Conservation (phyloP, 2,797 vertebrate species). For the Chromis chromis region DNA sequence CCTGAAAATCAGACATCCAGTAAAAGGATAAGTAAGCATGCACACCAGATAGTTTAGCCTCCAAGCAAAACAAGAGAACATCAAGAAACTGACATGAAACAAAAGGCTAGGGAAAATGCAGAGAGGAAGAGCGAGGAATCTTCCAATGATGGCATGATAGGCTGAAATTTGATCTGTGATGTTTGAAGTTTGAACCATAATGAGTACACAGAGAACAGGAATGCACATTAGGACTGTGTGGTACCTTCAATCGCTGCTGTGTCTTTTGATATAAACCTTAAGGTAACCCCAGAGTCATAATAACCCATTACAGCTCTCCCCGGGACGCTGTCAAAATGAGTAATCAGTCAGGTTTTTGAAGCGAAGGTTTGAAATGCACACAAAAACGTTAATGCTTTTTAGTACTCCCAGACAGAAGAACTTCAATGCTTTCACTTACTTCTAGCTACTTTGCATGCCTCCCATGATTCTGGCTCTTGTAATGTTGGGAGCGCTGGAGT, state of each 20-base stretch:
- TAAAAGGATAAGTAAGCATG: not conserved
- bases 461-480: slow-evolving; percentile 7
- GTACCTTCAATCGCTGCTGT: slow-evolving; percentile 13
- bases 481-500: slow-evolving; percentile 24
- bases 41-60: slow-evolving; percentile 1
- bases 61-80: slow-evolving; percentile 11
- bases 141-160: slow-evolving; percentile 24
- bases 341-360: slow-evolving; percentile 1
- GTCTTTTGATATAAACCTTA: slow-evolving; percentile 37
- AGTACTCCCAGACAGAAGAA: not conserved
- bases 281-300: slow-evolving; percentile 8
- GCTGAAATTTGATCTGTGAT: slow-evolving; percentile 40
- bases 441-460: not conserved
- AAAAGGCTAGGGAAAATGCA: slow-evolving; percentile 21
- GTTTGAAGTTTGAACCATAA: slow-evolving; percentile 40
- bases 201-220: slow-evolving; percentile 21
- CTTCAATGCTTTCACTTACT: slow-evolving; percentile 14
- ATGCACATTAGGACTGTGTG: slow-evolving; percentile 19
- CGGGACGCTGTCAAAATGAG: slow-evolving; percentile 19
- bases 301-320: not conserved
- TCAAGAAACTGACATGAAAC: slow-evolving; percentile 23
- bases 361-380: slow-evolving; percentile 16
- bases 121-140: slow-evolving; percentile 10
- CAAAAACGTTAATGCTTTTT: not conserved
- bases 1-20: slow-evolving; percentile 6